These are phyloP conservation scores for Lutjanus campechanus DNA, from an alignment of 2,797 vertebrate genomes.

Conservation along the genomic window DNA sequence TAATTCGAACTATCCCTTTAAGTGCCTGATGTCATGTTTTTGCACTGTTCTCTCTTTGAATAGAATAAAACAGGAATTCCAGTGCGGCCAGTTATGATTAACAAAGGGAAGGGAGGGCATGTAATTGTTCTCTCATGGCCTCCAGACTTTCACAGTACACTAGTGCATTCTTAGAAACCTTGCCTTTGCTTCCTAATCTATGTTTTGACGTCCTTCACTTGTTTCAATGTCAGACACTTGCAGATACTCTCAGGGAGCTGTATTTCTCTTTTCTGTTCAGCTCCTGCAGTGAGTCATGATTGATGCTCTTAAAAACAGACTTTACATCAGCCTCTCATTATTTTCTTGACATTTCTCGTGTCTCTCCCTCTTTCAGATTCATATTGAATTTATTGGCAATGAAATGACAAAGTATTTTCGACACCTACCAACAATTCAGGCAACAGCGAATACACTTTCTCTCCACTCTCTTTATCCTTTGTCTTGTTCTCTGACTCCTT, in stretches of 20 bases:
- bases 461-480: neutral
- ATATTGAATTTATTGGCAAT: neutral
- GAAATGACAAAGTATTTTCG: neutral
- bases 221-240: neutral
- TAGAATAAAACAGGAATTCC: slow-evolving; percentile 28
- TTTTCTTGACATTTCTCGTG: neutral
- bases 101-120: neutral
- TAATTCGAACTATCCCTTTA: neutral
- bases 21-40: neutral
- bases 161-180: neutral
- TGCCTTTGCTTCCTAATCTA: slow-evolving; percentile 7
- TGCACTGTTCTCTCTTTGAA: neutral
- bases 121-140: neutral
- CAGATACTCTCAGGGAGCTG: neutral
- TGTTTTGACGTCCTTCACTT: neutral
- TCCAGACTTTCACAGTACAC: neutral
- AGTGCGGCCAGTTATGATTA: neutral
- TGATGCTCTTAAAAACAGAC: slow-evolving; percentile 5
- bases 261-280: neutral
- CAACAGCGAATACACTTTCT: neutral
- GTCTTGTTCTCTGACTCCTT: slow-evolving; percentile 17
- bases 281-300: neutral
- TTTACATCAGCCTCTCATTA: neutral
- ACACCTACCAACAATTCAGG: neutral
- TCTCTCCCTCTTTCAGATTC: slow-evolving; percentile 2